phyloP scores from a whole-genome alignment of 1,140 invertebrate species.

The Zophobas atratus region DNA sequence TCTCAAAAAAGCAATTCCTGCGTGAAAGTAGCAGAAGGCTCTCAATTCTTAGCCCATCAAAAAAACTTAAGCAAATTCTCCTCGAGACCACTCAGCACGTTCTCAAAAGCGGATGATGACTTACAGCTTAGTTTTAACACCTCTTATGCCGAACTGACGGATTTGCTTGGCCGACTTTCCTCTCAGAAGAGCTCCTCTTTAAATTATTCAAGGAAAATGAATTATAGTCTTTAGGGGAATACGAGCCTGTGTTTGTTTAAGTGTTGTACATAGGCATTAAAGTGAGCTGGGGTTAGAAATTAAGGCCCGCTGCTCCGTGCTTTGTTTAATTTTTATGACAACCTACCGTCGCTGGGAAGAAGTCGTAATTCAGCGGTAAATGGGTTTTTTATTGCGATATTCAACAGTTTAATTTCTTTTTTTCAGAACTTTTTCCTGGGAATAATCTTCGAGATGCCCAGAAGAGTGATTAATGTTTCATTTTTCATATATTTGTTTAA shows the following conservation, averaged over 20 bases:
- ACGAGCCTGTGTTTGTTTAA: not conserved
- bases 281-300: slow-evolving; percentile 1
- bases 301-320: not conserved
- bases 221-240: slow-evolving; percentile 6
- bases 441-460: no score
- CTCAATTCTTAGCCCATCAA: no score
- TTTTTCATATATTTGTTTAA: no score
- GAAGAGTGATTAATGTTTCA: no score
- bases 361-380: not conserved
- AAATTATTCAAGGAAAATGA: slow-evolving; percentile 21
- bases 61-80: no score
- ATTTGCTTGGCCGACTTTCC: not conserved
- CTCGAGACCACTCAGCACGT: not conserved
- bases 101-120: slow-evolving; percentile 2
- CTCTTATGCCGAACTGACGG: not conserved
- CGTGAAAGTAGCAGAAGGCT: no score
- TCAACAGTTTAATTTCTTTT: no score
- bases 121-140: slow-evolving; percentile 18
- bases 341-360: not conserved
- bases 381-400: not conserved
- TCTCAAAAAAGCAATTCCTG: no score
- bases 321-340: slow-evolving; percentile 21
- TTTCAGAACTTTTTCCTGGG: no score
- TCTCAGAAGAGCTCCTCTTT: slow-evolving; percentile 16
- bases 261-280: slow-evolving; percentile 5